Evolutionary conservation across 2,113 vertebrate species (phyloP).

Genomic region (Stictonetta naevosa): DNA sequence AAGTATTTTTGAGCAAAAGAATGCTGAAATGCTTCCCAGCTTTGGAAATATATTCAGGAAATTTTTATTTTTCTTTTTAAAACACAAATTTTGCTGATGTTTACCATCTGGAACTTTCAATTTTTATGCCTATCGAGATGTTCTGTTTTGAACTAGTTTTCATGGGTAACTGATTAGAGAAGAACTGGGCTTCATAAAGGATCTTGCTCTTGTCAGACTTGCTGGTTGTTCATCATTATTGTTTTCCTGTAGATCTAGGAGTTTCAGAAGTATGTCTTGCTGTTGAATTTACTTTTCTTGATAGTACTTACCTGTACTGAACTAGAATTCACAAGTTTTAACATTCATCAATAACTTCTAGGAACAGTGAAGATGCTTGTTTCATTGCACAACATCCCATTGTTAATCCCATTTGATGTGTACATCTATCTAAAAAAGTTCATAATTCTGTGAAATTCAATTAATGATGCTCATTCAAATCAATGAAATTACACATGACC

Average conservation of each 20-base stretch:
- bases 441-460: background rate
- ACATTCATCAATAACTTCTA: background rate
- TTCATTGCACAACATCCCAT: background rate
- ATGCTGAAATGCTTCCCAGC: background rate
- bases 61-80: background rate
- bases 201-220: background rate
- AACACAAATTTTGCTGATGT: background rate
- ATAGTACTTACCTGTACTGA: background rate
- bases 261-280: background rate
- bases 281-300: background rate
- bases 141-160: background rate
- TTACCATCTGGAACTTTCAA: background rate
- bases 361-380: background rate
- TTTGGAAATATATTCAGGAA: background rate
- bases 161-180: background rate
- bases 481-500: fast-evolving
- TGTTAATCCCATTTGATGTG: background rate
- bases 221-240: background rate
- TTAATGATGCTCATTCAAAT: background rate
- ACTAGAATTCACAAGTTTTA: background rate
- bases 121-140: background rate
- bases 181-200: background rate
- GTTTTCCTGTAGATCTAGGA: background rate
- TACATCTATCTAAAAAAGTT: background rate
- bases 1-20: background rate